These are phyloP conservation scores for Zootoca vivipara DNA, from an alignment of 2,113 vertebrate genomes.

Conservation along the genomic window DNA sequence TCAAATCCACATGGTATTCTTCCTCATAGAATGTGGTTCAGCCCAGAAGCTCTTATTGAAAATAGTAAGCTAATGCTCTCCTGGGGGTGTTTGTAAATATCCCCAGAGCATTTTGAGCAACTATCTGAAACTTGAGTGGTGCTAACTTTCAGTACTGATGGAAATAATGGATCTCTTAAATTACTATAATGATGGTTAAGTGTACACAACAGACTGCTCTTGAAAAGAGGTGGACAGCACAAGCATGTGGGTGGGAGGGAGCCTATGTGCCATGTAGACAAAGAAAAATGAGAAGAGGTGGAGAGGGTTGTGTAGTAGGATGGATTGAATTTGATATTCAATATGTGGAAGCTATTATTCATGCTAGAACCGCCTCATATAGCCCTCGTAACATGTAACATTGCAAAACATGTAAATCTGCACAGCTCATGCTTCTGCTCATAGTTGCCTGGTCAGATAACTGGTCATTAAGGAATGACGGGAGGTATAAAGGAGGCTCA, in stretches of 20 bases:
- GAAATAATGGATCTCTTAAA: conserved; percentile 10
- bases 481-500: neutral
- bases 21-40: neutral
- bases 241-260: neutral
- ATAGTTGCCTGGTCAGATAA: neutral
- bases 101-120: neutral
- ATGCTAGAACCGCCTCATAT: neutral
- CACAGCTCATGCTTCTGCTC: neutral
- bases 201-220: neutral
- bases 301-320: neutral
- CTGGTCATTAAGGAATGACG: neutral
- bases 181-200: neutral
- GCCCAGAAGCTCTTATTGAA: conserved; percentile 7
- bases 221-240: neutral
- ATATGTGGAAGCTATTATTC: neutral
- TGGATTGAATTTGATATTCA: neutral
- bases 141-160: neutral
- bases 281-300: neutral
- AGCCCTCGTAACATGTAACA: no score
- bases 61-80: neutral
- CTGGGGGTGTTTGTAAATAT: conserved; percentile 3
- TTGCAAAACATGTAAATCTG: neutral
- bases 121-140: neutral
- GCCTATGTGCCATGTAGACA: neutral
- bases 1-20: neutral